A percentile compares a stretch with the other conserved stretches of the same genome.
phyloP scores from a whole-genome alignment of 2,797 vertebrate species.

The Nyctalus aviator region DNA sequence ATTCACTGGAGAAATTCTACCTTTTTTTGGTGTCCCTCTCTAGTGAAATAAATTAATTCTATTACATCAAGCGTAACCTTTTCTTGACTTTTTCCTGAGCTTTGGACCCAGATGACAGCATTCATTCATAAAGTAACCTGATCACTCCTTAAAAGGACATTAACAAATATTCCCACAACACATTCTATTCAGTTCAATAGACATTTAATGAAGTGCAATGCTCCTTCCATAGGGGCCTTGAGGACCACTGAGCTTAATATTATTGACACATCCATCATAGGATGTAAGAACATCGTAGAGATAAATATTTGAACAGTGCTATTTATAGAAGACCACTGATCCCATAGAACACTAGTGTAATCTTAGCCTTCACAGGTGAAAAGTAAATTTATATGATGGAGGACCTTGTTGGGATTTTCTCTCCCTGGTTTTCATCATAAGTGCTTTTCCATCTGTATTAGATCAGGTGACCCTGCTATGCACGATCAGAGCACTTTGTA shows the following conservation, averaged over 20 bases:
- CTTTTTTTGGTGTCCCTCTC: neutral
- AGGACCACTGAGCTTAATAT: neutral
- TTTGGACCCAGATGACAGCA: neutral
- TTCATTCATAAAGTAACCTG: conserved; percentile 26
- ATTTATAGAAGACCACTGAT: neutral
- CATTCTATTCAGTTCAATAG: neutral
- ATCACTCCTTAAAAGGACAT: conserved; percentile 10
- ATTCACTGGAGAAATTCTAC: neutral
- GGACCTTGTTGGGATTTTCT: neutral
- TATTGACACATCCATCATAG: neutral
- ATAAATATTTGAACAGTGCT: neutral
- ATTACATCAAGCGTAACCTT: neutral
- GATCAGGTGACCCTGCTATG: neutral
- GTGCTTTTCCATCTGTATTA: neutral
- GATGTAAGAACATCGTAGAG: neutral
- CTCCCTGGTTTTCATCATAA: neutral
- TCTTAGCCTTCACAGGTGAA: conserved; percentile 46
- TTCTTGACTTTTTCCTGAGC: neutral
- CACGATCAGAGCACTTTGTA: neutral
- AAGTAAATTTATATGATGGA: conserved; percentile 4
- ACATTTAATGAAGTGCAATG: neutral
- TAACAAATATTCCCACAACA: conserved; percentile 1
- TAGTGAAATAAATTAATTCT: neutral
- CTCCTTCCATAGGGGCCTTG: neutral
- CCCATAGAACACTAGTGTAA: neutral